phyloP scores from a whole-genome alignment of 1,140 invertebrate species.

The Apocrypta bakeri region DNA sequence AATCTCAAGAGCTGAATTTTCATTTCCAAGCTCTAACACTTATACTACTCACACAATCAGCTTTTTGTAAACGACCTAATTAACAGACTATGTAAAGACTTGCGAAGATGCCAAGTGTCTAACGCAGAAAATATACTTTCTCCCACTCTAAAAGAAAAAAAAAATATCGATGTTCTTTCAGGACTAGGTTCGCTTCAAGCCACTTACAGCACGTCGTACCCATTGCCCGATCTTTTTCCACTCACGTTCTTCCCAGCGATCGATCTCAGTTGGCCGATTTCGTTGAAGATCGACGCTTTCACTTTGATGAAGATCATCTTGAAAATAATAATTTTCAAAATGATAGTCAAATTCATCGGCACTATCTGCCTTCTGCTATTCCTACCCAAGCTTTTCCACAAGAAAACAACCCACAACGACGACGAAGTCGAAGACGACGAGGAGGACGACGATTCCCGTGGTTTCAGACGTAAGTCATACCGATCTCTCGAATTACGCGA shows the following conservation, averaged over 20 bases:
- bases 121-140: neutral
- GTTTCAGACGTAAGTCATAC: constrained; percentile 52
- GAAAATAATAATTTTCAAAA: constrained; percentile 84
- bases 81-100: neutral
- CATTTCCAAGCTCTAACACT: neutral
- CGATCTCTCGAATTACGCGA: no score
- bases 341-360: constrained; percentile 85
- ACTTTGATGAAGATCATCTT: constrained; percentile 83
- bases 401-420: constrained; percentile 54
- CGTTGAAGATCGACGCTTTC: constrained; percentile 80
- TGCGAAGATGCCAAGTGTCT: neutral
- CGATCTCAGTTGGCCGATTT: constrained; percentile 66
- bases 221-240: constrained; percentile 76
- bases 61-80: neutral
- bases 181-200: constrained; percentile 56
- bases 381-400: constrained; percentile 80
- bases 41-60: neutral
- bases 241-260: constrained; percentile 71
- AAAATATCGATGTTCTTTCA: constrained; percentile 40
- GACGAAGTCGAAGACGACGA: constrained; percentile 60
- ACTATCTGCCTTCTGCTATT: constrained; percentile 83
- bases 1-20: neutral
- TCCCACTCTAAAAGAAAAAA: neutral
- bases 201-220: constrained; percentile 73
- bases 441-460: constrained; percentile 56